Evolutionary conservation across 2,113 vertebrate species (phyloP).

Genomic region (Sisor rabdophorus): DNA sequence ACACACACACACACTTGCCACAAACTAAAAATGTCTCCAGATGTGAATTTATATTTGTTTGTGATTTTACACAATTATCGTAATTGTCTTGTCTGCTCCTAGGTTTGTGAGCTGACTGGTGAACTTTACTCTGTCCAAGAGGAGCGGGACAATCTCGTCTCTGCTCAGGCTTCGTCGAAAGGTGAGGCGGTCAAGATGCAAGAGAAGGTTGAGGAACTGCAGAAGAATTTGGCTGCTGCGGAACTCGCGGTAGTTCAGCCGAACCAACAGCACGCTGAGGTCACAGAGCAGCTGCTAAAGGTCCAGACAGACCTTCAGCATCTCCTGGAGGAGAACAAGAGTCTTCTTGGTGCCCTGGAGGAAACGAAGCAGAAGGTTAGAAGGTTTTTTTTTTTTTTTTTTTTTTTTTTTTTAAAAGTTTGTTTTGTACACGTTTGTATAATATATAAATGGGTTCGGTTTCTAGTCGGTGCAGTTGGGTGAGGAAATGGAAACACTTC

Average conservation of each 20-base stretch:
- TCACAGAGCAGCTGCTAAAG: constrained; percentile 56
- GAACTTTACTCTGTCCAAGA: constrained; percentile 58
- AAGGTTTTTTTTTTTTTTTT: background rate
- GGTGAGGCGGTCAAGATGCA: constrained; percentile 56
- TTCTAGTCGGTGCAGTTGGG: constrained; percentile 21
- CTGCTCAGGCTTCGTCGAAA: constrained; percentile 54
- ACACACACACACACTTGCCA: too few species aligned
- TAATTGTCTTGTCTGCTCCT: background rate
- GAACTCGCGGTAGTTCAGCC: constrained; percentile 56
- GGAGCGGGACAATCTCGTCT: constrained; percentile 67
- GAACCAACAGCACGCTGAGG: constrained; percentile 45
- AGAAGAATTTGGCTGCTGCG: constrained; percentile 49
- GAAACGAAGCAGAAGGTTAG: constrained; percentile 28
- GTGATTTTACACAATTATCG: too few species aligned
- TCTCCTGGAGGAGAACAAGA: constrained; percentile 12
- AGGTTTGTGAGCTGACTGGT: constrained; percentile 69
- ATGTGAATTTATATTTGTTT: too few species aligned
- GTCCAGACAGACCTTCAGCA: constrained; percentile 45
- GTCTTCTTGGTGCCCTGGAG: constrained; percentile 13
- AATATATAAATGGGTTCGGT: background rate
- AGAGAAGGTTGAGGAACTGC: constrained; percentile 50
- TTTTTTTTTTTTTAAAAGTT: background rate
- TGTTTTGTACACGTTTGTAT: background rate
- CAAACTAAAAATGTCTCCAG: too few species aligned
- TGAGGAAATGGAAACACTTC: constrained; percentile 47